These are phyloP conservation scores for Caenorhabditis sulstoni DNA, from an alignment of 2,888 invertebrate genomes.

Conservation along the genomic window DNA sequence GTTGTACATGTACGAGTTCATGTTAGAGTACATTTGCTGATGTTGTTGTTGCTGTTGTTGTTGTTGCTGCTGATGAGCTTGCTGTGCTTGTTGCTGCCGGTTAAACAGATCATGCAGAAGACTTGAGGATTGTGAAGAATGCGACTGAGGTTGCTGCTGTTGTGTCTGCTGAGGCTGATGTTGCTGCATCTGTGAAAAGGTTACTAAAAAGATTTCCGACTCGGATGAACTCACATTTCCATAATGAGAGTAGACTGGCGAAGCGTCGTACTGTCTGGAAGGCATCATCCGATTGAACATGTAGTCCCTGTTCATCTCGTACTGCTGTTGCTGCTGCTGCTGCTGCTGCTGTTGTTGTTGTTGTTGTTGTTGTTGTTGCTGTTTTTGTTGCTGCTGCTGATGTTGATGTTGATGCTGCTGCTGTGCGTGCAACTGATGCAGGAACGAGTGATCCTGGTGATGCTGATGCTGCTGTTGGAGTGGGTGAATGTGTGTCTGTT, in stretches of 20 bases:
- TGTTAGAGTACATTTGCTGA: constrained; percentile 35
- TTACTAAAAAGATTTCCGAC: not conserved
- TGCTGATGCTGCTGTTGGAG: constrained; percentile 45
- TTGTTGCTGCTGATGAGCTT: constrained; percentile 31
- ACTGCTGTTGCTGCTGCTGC: not conserved
- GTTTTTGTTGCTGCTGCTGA: constrained; percentile 1
- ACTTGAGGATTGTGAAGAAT: constrained; percentile 34
- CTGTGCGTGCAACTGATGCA: constrained; percentile 31
- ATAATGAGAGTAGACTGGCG: not conserved
- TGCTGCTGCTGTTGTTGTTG: constrained; percentile 22
- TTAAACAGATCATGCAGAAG: constrained; percentile 46
- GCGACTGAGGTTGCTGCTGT: constrained; percentile 34
- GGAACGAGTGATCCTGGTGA: constrained; percentile 36
- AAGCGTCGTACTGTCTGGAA: constrained; percentile 7
- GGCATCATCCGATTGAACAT: constrained; percentile 23
- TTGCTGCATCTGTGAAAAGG: constrained; percentile 34
- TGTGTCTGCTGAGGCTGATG: constrained; percentile 31
- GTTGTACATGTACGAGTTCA: constrained; percentile 37
- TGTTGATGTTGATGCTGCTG: constrained; percentile 40
- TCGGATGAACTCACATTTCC: not conserved
- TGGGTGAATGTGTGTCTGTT: constrained; percentile 24
- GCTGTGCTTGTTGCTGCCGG: constrained; percentile 36
- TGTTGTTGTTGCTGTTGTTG: constrained; percentile 47
- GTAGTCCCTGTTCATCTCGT: constrained; percentile 3
- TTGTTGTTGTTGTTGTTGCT: constrained; percentile 20